Conservation (phyloP, 2,113 vertebrate species). For the Bubo bubo region DNA sequence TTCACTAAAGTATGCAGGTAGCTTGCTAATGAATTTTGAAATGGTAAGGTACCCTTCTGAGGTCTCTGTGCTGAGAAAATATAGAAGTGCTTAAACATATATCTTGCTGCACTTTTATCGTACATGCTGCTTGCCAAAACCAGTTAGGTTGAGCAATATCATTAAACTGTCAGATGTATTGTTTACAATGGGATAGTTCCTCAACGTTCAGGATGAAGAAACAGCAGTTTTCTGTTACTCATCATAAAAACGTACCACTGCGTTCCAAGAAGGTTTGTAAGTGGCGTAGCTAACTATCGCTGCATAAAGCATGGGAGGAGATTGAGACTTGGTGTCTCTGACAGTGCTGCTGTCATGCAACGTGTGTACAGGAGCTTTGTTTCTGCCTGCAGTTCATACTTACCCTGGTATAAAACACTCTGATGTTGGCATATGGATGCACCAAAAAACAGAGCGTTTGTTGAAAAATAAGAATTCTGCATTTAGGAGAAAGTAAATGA, state of each 20-base stretch:
- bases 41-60: neutral
- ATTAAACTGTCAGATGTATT: neutral
- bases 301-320: neutral
- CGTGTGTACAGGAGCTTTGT: constrained; percentile 10
- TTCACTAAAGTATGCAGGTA: neutral
- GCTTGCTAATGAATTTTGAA: neutral
- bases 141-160: constrained; percentile 5
- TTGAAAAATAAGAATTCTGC: constrained; percentile 51
- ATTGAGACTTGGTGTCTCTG: constrained; percentile 15
- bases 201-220: neutral
- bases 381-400: constrained; percentile 7
- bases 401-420: constrained; percentile 4
- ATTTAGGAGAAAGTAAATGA: constrained; percentile 57
- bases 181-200: constrained; percentile 1
- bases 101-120: neutral
- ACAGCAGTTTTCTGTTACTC: constrained; percentile 16
- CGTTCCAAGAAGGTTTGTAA: constrained; percentile 11
- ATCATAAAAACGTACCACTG: neutral
- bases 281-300: neutral
- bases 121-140: neutral
- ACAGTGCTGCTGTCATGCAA: neutral
- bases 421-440: constrained; percentile 27
- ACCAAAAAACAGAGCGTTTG: constrained; percentile 2
- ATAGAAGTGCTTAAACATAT: neutral
- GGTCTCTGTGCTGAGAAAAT: neutral